Base-by-base conservation (phyloP, 2,113 vertebrate genomes). In the Isichthys henryi region DNA sequence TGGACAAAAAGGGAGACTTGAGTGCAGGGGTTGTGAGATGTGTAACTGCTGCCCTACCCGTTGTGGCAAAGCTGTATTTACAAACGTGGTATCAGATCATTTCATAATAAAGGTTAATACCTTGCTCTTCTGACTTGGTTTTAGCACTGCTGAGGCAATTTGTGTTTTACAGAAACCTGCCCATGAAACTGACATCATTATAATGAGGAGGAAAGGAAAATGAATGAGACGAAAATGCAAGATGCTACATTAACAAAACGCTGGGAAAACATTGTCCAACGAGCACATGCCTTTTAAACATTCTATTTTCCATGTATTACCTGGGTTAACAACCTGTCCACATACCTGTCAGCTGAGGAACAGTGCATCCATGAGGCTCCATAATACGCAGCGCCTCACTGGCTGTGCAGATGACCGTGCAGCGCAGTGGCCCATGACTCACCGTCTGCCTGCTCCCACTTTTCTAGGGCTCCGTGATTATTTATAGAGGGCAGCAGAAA, bases 401-500 rank as follows among this genome's bases (percentile, higher is more conserved):
- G 39, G 50, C 31, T 39, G 49, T n/a, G 31, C 15, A 27, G 45
- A 49, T 11, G 6, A 10, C 27, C 45, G 2, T 49, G 45, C 6
- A 5, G 1, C 31, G n/a, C 3, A 10, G n/a, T 2, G 43, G 8
- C 46, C 45, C 35, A 21, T 86, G 45, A 27, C 48, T 48, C 11
- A 27, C 23, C 10, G n/a, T 4, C 6, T 50, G 83, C 10, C 48
- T 27, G 43, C 13, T 86, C 11, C 90, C 91, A 39, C 10, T 39
- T 87, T 56, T 70, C 56, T 92, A 90, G 91, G 91, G 92, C 90
- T 93, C 91, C 66, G 86, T 85, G 66, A 82, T 15, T 83, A 88
- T 88, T 92, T 92, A 92, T 91, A 93, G 90, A 39, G 88, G 58
- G n/a, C 48, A 10, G 49, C 83, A 89, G 45, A 94, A 93, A 94